phyloP scores from a whole-genome alignment of 1,140 invertebrate genomes.

The Trichomalopsis sarcophagae region DNA sequence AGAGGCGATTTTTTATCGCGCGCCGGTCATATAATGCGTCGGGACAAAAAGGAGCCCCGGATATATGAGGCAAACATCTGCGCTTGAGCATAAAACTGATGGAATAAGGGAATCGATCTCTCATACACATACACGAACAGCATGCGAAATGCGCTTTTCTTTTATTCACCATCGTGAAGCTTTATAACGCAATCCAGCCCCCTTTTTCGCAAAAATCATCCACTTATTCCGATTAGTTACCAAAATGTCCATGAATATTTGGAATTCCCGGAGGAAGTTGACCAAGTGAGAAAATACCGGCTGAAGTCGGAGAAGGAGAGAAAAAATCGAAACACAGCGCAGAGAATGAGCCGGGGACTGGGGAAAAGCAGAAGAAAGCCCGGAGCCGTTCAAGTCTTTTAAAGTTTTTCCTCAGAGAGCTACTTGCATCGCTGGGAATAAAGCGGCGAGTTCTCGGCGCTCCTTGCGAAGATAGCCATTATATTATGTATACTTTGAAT shows the following conservation, averaged over 20 bases:
- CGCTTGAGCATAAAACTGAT: conserved; percentile 36
- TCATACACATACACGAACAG: neutral
- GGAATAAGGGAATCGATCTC: conserved; percentile 23
- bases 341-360: conserved; percentile 37
- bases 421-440: conserved; percentile 42
- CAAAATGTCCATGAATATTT: neutral
- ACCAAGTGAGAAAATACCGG: neutral
- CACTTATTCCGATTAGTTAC: too few relatives aligned
- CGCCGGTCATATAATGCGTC: conserved; percentile 34
- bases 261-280: neutral
- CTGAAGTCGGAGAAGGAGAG: neutral
- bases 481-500: conserved; percentile 59
- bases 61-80: conserved; percentile 34
- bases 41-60: conserved; percentile 35
- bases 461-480: conserved; percentile 53
- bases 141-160: neutral
- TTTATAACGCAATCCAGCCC: neutral
- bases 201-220: too few relatives aligned
- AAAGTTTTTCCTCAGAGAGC: conserved; percentile 41
- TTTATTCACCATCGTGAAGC: conserved; percentile 5
- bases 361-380: neutral
- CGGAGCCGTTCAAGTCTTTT: conserved; percentile 41
- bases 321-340: neutral
- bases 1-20: conserved; percentile 17
- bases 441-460: conserved; percentile 40